Evolutionary conservation across 2,888 invertebrate genomes (phyloP), one percentile per base, ranked within the genome.

Genomic region (Mesorhabditis spiculigera): DNA sequence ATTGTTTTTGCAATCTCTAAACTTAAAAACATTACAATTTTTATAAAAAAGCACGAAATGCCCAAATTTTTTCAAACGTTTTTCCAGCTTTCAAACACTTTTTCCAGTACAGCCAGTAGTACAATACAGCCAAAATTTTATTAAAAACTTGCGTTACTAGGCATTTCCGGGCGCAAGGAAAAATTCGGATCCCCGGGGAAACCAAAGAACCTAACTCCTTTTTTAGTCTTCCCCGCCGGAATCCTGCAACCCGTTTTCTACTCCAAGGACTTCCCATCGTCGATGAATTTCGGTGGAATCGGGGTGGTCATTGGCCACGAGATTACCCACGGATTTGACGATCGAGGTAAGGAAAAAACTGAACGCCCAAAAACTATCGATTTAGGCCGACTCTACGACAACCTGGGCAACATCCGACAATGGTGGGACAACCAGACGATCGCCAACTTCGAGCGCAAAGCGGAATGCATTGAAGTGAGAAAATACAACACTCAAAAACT

Each of bases 241-340:
- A 94, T 94, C 75, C 89, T 95, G 2, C 94, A 94, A 89, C 94
- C 93, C 3, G 91, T 92, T 3, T 94, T 94, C 90, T 95, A 94
- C 88, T 91, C 91, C 70, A 92, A 92, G 68, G 91, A 92, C 65
- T 91, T 94, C 75, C 86, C 83, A 0, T 92, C 92, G 83, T 92
- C 92, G 0, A 87, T 93, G 72, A 93, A 93, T 87, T 93, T 92
- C 85, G 93, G 93, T 5, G 93, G 92, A 5, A 92, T 94, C 72
- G 94, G 94, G 4, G 93, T 93, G 62, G 94, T 94, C 10, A 94
- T 94, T 80, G 94, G 92, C 10, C 94, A 94, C 85, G 94, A 94
- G 65, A 91, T 94, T 74, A 94, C 93, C 3, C 94, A 94, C 82
- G 94, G 79, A 68, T 79, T 81, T 64, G 80, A 81, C 70, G 82